Evolutionary conservation across 2,113 vertebrate genomes (phyloP), one percentile per base, ranked within the genome.

Genomic region (Thryonomys swinderianus): DNA sequence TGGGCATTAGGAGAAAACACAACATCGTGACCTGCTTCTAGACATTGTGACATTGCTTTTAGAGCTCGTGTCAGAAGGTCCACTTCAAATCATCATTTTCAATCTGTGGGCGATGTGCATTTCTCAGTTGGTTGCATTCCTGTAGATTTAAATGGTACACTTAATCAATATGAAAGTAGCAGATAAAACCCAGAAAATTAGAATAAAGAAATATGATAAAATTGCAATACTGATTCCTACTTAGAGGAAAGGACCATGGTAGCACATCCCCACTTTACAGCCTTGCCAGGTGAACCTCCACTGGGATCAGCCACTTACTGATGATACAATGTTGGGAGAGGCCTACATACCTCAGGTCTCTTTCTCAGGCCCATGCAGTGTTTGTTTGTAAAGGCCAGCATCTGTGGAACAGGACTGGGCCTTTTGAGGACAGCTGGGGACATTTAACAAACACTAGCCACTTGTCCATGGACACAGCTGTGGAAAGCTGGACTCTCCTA

Each of bases 201-300:
- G 27, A 66, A 67, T 66, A 94, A 92, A 89, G 82, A 88, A 88
- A 76, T 57, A 32, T 64, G 84, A 90, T 88, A 23, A 59, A 94
- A 83, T 78, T 89, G 20, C 64, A 51, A 12, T 90, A 61, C 79
- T 78, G n/a, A 92, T 88, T 88, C 40, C 9, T 81, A 78, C 30
- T 73, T 8, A 76, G 51, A 97, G 69, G 25, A 74, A 34, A 79
- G 40, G 40, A 61, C 71, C 14, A 55, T 48, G 32, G 4, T 23
- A 51, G 45, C 37, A 27, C 1, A 51, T 45, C 4, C 53, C 62
- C 78, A 12, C 55, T 1, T 4, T 73, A 78, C 40, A 32, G 30
- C 18, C 51, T 82, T 67, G 18, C 2, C 45, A 16, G 25, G 4
- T 2, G 0, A 4, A 11, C 0, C 37, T 42, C 17, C 32, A 6